A percentile compares a stretch with the other conserved stretches of the same genome.
Evolutionary conservation across 2,113 vertebrate species (phyloP).

Genomic region (Hippopotamus amphibius): DNA sequence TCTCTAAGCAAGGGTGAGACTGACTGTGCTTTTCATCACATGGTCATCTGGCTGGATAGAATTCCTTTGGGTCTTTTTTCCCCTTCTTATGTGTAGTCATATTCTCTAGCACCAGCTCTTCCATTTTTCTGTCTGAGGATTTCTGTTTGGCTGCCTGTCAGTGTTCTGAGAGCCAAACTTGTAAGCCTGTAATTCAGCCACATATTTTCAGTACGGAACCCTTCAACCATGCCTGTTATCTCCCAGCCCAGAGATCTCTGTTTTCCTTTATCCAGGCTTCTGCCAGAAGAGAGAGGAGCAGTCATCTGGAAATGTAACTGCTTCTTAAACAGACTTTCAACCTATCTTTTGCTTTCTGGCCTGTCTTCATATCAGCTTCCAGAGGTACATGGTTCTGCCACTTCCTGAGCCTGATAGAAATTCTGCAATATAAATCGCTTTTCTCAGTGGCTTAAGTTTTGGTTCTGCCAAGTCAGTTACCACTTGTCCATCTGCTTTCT

Average conservation of each 20-base stretch:
- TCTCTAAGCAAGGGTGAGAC: conserved; percentile 13
- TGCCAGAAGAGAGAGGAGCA: background rate
- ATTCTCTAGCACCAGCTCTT: background rate
- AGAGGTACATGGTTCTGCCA: background rate
- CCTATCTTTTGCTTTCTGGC: background rate
- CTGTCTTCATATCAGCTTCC: conserved; percentile 9
- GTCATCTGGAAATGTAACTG: background rate
- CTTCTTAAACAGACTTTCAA: background rate
- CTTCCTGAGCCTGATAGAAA: background rate
- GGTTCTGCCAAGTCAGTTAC: conserved; percentile 14
- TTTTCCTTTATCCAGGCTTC: conserved; percentile 29
- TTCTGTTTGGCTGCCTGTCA: background rate
- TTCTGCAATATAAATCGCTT: conserved; percentile 6
- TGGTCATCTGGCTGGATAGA: background rate
- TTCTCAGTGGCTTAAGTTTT: conserved; percentile 24
- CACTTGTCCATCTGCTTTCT: conserved; percentile 26
- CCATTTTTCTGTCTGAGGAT: background rate
- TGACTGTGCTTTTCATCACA: background rate
- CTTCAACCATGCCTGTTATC: background rate
- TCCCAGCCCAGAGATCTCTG: background rate
- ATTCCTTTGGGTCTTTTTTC: background rate
- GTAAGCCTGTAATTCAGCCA: conserved; percentile 21
- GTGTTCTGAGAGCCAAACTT: conserved; percentile 15
- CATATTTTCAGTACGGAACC: background rate
- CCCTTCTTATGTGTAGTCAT: background rate